Percentiles rank a stretch among this genome's conserved stretches.
Evolutionary conservation across 2,797 vertebrate species (phyloP).

Genomic region (Peromyscus attwateri): DNA sequence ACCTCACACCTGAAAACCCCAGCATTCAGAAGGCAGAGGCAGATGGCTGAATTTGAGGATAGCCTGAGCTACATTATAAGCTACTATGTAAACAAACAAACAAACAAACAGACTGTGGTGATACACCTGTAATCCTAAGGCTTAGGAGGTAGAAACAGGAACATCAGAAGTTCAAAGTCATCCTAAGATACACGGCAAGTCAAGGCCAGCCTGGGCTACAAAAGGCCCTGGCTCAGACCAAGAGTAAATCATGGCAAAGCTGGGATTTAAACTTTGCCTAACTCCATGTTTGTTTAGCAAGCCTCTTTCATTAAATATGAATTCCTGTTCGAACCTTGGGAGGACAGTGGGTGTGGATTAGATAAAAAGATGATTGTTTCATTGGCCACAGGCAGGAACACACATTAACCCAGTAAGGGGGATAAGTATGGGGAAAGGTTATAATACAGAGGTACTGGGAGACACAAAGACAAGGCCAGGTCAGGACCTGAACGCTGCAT

Average conservation of each 20-base stretch:
- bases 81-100: background rate
- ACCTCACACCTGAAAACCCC: background rate
- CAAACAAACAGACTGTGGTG: background rate
- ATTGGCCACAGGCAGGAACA: background rate
- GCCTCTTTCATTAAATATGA: slow-evolving; percentile 34
- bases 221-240: background rate
- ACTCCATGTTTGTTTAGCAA: background rate
- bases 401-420: background rate
- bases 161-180: background rate
- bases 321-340: slow-evolving; percentile 15
- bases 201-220: background rate
- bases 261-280: slow-evolving; percentile 16
- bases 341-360: background rate
- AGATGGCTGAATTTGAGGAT: background rate
- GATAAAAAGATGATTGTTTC: slow-evolving; percentile 19
- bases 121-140: background rate
- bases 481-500: background rate
- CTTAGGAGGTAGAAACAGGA: background rate
- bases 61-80: background rate
- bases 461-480: background rate
- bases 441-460: too few relatives aligned
- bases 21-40: background rate
- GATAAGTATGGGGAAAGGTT: background rate
- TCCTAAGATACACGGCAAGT: background rate
- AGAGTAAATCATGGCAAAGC: background rate